Evolutionary conservation across 2,797 vertebrate species (phyloP).

Genomic region (Acanthurus leucopareius): DNA sequence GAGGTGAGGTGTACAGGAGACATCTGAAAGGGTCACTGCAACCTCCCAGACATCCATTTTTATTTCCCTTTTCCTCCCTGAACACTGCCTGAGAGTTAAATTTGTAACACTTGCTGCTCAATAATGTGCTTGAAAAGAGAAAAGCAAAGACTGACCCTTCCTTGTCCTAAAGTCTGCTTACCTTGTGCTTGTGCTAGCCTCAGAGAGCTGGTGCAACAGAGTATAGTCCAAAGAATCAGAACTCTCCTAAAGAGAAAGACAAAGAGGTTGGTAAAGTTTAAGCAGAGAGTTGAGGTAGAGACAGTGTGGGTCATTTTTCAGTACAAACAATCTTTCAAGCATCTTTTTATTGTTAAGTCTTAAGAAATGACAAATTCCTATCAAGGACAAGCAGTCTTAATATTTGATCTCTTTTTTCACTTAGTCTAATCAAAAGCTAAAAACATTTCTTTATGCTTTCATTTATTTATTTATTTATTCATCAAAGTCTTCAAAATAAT

Average conservation of each 20-base stretch:
- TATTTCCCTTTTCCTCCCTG: not conserved
- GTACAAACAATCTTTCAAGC: too few species aligned
- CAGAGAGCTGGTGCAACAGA: conserved; percentile 91
- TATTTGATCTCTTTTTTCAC: not conserved
- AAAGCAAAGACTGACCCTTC: conserved; percentile 11
- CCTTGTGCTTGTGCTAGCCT: conserved; percentile 93
- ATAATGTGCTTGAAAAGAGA: not conserved
- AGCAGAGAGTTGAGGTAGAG: not conserved
- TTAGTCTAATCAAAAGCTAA: not conserved
- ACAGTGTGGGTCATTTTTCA: too few species aligned
- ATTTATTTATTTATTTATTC: not conserved
- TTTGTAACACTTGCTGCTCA: not conserved
- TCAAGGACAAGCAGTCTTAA: too few species aligned
- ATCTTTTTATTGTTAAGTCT: not conserved
- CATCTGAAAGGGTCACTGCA: conserved; percentile 31
- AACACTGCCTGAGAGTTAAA: not conserved
- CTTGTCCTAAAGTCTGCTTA: conserved; percentile 75
- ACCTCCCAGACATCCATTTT: conserved; percentile 4
- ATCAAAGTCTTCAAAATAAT: not conserved
- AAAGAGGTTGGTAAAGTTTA: not conserved
- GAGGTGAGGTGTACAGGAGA: not conserved
- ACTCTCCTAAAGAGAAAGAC: conserved; percentile 87
- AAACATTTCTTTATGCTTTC: not conserved
- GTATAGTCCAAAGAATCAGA: conserved; percentile 91
- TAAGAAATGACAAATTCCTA: not conserved